Percentiles rank a stretch among this genome's conserved stretches.
These are phyloP conservation scores for Myrmecobius fasciatus DNA, from an alignment of 2,113 vertebrate genomes.

Conservation along the genomic window DNA sequence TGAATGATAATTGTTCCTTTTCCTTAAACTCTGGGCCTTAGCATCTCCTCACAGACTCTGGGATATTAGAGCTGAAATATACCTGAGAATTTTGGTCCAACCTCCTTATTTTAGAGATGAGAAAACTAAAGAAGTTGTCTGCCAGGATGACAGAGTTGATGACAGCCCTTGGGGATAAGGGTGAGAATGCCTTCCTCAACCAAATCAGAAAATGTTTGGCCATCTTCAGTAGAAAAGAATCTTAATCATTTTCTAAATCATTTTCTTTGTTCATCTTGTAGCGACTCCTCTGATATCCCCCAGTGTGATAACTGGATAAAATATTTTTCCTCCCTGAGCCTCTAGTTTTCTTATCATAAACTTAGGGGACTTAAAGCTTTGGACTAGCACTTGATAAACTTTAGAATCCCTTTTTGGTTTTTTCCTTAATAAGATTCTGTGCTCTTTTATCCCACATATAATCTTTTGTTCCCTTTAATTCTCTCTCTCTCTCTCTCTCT, in stretches of 20 bases:
- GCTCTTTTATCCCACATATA: slow-evolving; percentile 29
- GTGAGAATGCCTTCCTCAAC: neutral
- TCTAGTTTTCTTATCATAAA: slow-evolving; percentile 34
- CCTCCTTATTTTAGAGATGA: neutral
- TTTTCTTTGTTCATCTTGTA: neutral
- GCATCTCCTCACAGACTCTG: neutral
- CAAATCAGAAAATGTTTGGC: neutral
- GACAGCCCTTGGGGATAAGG: neutral
- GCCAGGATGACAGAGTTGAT: neutral
- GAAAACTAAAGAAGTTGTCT: neutral
- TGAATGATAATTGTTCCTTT: neutral
- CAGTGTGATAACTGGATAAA: neutral
- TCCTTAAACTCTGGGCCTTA: neutral
- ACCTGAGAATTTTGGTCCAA: neutral
- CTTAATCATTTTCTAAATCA: neutral
- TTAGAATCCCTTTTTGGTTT: slow-evolving; percentile 34
- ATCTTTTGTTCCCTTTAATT: slow-evolving; percentile 17
- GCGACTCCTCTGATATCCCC: neutral
- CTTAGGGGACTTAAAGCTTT: neutral
- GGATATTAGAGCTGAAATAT: neutral
- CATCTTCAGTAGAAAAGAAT: neutral
- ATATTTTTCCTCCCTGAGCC: slow-evolving; percentile 2
- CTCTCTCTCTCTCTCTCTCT: neutral
- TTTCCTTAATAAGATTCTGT: slow-evolving; percentile 24
- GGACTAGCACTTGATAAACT: slow-evolving; percentile 36